These are phyloP conservation scores for Scotopteryx bipunctaria DNA, from an alignment of 2,888 invertebrate species.

Conservation along the genomic window DNA sequence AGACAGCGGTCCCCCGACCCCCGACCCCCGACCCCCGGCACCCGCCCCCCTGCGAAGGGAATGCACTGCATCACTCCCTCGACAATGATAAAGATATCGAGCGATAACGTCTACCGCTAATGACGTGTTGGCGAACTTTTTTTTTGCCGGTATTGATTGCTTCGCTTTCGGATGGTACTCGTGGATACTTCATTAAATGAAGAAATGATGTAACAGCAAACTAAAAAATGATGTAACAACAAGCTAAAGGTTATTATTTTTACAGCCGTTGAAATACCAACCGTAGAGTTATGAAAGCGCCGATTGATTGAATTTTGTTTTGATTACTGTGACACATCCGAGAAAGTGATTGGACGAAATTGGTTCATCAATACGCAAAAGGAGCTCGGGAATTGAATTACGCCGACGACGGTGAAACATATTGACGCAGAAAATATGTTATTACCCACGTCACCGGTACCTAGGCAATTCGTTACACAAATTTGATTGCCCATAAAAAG, in stretches of 20 bases:
- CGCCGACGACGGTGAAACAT: neutral
- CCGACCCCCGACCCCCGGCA: neutral
- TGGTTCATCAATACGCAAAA: neutral
- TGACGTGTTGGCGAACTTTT: neutral
- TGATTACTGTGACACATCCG: neutral
- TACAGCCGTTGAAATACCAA: neutral
- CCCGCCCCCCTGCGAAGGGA: neutral
- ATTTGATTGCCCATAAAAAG: neutral
- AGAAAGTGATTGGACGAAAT: neutral
- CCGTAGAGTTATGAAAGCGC: constrained; percentile 2
- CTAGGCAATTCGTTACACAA: neutral
- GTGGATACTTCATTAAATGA: too few relatives aligned
- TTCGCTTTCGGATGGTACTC: neutral
- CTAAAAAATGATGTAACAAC: neutral
- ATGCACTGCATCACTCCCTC: constrained; percentile 7
- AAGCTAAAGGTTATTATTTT: constrained; percentile 1
- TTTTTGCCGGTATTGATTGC: neutral
- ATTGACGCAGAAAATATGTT: neutral
- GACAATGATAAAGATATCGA: constrained; percentile 7
- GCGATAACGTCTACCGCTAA: neutral
- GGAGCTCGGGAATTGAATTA: neutral
- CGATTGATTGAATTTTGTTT: constrained; percentile 1
- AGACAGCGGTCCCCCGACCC: neutral
- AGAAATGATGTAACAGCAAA: too few relatives aligned
- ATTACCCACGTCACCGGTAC: neutral